Evolutionary conservation across 2,888 invertebrate genomes (phyloP).

Genomic region (Frankliniella intonsa): DNA sequence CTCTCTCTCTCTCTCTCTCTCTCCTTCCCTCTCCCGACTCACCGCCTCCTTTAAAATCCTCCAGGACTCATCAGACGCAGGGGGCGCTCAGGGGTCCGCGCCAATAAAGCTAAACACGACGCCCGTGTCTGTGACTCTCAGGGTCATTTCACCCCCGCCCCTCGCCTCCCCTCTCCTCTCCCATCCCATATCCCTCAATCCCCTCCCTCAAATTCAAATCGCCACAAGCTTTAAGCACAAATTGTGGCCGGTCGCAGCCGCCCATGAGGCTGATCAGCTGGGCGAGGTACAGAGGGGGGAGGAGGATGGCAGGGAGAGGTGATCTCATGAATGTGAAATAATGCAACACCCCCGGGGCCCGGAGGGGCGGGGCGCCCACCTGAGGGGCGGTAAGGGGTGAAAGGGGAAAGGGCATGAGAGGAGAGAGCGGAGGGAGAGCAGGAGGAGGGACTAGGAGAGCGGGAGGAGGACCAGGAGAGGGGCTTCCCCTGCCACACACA

Average conservation of each 20-base stretch:
- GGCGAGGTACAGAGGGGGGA: background rate
- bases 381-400: background rate
- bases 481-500: conserved; percentile 19
- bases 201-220: no score
- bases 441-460: conserved; percentile 25
- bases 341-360: no score
- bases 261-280: background rate
- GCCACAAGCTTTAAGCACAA: background rate
- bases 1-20: background rate
- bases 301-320: background rate
- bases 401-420: conserved; percentile 10
- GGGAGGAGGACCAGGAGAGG: conserved; percentile 28
- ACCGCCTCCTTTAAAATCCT: no score
- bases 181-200: background rate
- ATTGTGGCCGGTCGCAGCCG: background rate
- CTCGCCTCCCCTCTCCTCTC: background rate
- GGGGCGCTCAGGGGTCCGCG: no score
- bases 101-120: no score
- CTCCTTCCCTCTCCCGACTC: background rate
- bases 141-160: background rate
- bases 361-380: no score
- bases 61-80: no score
- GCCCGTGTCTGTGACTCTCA: no score
- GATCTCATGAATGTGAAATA: background rate
- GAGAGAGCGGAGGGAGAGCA: background rate